Conservation (phyloP, 92 coral and sea anemone genomes). For the Epizoanthus fatuus region DNA sequence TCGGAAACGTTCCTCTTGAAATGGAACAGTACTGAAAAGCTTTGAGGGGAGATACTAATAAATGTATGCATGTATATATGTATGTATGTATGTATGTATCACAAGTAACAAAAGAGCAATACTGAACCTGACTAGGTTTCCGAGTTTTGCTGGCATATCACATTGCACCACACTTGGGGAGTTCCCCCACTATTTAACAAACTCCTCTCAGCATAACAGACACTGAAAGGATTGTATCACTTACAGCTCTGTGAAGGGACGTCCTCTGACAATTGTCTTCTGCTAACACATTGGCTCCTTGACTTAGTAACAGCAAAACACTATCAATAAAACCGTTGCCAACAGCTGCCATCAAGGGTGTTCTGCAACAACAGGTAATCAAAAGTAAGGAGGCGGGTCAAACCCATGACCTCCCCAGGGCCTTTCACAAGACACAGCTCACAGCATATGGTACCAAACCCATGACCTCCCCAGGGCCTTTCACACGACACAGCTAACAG, state of each 20-base stretch:
- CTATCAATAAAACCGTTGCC: constrained; percentile 93
- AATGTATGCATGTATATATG: no score
- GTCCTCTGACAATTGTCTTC: constrained; percentile 88
- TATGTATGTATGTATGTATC: no score
- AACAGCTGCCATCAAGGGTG: constrained; percentile 95
- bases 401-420: background rate
- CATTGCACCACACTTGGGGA: no score
- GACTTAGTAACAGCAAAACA: constrained; percentile 87
- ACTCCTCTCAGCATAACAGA: background rate
- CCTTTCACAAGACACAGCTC: background rate
- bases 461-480: no score
- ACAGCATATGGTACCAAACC: background rate
- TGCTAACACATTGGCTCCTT: constrained; percentile 92
- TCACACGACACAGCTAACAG: no score
- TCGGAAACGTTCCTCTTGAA: background rate
- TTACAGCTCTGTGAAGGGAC: constrained; percentile 95
- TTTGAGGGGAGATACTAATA: no score
- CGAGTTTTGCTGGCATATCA: background rate
- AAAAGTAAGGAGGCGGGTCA: background rate
- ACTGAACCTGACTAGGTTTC: background rate
- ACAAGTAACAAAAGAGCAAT: background rate
- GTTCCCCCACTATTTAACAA: no score
- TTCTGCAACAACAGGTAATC: constrained; percentile 50
- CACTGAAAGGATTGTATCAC: constrained; percentile 19
- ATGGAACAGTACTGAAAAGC: no score